phyloP scores from a whole-genome alignment of 2,113 vertebrate genomes.

The Helogale parvula region DNA sequence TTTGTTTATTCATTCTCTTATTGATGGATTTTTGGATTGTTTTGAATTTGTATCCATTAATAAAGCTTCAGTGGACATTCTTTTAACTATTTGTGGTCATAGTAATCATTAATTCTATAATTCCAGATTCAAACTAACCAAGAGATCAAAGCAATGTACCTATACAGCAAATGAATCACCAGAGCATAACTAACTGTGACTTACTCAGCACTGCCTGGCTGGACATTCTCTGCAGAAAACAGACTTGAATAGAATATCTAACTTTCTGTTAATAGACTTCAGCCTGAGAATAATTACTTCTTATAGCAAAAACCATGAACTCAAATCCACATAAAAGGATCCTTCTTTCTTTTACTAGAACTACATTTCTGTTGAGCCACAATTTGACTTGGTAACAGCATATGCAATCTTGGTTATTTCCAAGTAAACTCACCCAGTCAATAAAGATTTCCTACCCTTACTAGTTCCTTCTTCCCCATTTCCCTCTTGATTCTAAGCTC shows the following conservation, averaged over 20 bases:
- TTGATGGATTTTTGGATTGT: background rate
- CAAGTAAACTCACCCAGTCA: background rate
- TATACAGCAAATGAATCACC: background rate
- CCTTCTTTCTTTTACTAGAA: constrained; percentile 34
- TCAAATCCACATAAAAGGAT: background rate
- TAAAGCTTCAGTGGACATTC: background rate
- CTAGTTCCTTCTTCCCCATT: background rate
- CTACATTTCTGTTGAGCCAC: background rate
- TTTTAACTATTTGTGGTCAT: background rate
- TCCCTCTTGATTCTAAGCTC: background rate
- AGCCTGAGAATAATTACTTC: background rate
- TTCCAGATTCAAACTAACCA: background rate
- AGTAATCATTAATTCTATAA: background rate
- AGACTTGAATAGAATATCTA: background rate
- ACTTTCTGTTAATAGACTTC: background rate
- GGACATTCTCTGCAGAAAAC: background rate
- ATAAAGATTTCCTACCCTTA: background rate
- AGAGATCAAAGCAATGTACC: background rate
- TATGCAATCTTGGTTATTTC: background rate
- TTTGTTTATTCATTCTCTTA: background rate
- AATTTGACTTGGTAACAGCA: background rate
- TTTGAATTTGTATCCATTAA: background rate
- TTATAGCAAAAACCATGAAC: background rate
- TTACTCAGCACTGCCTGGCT: background rate
- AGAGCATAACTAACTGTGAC: background rate